Percentiles rank a stretch among this genome's conserved stretches.
Evolutionary conservation across 2,113 vertebrate genomes (phyloP).

Genomic region (Gymnocephalus cernua): DNA sequence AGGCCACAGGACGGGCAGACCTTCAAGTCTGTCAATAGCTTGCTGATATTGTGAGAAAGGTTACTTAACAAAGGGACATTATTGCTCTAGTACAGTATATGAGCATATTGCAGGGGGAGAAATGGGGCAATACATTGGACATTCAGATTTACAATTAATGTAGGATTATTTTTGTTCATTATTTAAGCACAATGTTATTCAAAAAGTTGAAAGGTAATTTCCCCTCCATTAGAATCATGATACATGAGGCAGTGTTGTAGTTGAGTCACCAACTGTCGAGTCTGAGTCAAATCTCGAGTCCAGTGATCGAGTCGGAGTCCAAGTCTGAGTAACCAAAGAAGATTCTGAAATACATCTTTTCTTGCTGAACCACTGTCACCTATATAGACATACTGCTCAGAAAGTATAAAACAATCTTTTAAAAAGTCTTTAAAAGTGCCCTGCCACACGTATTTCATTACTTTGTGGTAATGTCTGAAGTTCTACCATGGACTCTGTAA

Average conservation of each 20-base stretch:
- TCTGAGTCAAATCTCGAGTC: no score
- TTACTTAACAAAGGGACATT: no score
- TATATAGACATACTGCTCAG: not conserved
- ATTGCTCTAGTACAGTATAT: not conserved
- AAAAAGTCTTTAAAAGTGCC: not conserved
- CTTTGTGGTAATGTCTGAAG: no score
- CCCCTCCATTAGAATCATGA: not conserved
- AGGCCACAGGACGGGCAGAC: not conserved
- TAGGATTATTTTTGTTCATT: not conserved
- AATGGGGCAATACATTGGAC: not conserved
- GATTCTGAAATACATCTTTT: not conserved
- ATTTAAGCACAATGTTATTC: not conserved
- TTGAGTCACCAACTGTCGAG: no score
- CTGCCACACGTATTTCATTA: no score
- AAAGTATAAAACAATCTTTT: not conserved
- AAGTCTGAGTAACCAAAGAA: no score
- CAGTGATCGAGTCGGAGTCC: no score
- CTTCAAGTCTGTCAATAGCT: not conserved
- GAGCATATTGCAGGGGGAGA: not conserved
- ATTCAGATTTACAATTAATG: constrained; percentile 3
- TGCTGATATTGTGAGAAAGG: not conserved
- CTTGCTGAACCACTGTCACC: not conserved
- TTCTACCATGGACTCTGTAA: no score
- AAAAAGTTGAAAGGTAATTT: not conserved
- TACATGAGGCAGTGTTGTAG: no score